These are phyloP conservation scores for Hystrix brachyura DNA, from an alignment of 2,113 vertebrate species.

Conservation along the genomic window DNA sequence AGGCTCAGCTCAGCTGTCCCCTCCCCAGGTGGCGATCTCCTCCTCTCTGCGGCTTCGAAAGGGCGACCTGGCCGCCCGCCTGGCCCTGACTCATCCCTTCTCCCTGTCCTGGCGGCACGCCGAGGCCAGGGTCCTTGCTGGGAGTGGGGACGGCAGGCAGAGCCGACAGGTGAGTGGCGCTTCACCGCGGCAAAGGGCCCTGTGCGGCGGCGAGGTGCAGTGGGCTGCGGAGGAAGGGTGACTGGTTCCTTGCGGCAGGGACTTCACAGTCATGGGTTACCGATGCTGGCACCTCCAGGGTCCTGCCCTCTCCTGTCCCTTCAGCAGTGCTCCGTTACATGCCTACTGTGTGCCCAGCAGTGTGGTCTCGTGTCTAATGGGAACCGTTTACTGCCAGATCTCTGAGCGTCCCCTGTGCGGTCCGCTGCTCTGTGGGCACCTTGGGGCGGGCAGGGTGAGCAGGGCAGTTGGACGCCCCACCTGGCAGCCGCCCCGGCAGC, in stretches of 20 bases:
- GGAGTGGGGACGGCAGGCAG: slow-evolving; percentile 81
- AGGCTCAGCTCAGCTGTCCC: background rate
- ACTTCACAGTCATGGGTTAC: background rate
- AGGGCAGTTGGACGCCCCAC: background rate
- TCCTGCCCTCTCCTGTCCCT: background rate
- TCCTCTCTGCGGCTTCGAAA: slow-evolving; percentile 87
- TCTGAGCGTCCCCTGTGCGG: background rate
- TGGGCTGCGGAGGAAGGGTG: background rate
- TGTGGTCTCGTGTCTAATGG: background rate
- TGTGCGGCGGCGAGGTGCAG: background rate
- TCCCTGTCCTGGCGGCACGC: slow-evolving; percentile 85
- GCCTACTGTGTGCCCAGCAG: background rate
- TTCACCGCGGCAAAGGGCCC: rapidly evolving
- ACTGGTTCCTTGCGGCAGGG: too few relatives aligned
- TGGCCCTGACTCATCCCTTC: slow-evolving; percentile 89
- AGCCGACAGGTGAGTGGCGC: slow-evolving; percentile 86
- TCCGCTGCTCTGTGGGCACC: background rate
- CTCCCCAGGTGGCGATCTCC: slow-evolving; percentile 83
- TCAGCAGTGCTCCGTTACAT: background rate
- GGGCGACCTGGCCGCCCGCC: slow-evolving; percentile 79
- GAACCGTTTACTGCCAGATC: background rate
- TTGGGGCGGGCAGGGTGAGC: background rate
- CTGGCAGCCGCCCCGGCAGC: background rate
- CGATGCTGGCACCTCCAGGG: rapidly evolving
- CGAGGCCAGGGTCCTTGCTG: slow-evolving; percentile 85